Percentiles rank a stretch among this genome's conserved stretches.
Conservation (phyloP, 2,888 invertebrate genomes). For the Empis livida region DNA sequence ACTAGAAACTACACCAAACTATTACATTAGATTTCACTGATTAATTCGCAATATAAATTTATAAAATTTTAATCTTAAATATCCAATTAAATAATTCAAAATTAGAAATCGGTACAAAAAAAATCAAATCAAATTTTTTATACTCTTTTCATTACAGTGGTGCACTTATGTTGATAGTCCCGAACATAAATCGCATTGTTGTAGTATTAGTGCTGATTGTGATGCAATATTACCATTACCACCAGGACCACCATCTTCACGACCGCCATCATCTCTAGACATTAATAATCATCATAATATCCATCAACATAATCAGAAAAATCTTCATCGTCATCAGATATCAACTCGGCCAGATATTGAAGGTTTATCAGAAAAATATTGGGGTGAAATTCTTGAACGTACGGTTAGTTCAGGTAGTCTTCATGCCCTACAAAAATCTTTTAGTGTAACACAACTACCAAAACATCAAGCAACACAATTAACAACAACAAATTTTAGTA, state of each 20-base stretch:
- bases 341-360: constrained; percentile 44
- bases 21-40: too few species aligned
- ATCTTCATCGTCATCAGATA: constrained; percentile 6
- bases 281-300: constrained; percentile 11
- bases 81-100: too few species aligned
- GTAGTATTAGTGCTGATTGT: constrained; percentile 31
- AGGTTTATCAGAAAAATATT: constrained; percentile 55
- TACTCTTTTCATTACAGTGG: constrained; percentile 23
- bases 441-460: constrained; percentile 22
- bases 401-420: constrained; percentile 63
- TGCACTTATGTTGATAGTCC: constrained; percentile 31
- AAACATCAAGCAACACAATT: constrained; percentile 13
- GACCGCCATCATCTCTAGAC: constrained; percentile 28
- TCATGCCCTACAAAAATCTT: constrained; percentile 47
- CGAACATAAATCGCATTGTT: constrained; percentile 33
- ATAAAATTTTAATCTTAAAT: too few species aligned
- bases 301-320: constrained; percentile 9
- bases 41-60: too few species aligned
- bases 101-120: too few species aligned
- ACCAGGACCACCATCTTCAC: constrained; percentile 31
- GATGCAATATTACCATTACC: constrained; percentile 35
- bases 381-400: constrained; percentile 66
- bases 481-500: constrained; percentile 33
- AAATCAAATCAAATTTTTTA: background rate
- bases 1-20: too few species aligned